phyloP scores from a whole-genome alignment of 2,113 vertebrate genomes.

The Antechinus flavipes region DNA sequence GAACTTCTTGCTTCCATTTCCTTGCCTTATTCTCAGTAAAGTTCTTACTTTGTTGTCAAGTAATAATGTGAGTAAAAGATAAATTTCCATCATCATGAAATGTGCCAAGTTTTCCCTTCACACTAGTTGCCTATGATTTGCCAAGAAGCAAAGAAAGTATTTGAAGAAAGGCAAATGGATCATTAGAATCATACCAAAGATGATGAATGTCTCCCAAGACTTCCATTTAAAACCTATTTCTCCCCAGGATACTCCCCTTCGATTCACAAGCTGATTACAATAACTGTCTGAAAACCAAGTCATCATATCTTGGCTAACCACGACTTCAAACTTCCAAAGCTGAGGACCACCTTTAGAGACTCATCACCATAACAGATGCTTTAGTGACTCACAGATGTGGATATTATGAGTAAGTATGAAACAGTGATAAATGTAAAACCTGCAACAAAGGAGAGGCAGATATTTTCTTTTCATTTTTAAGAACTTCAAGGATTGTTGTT shows the following conservation, averaged over 20 bases:
- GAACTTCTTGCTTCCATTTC: not conserved
- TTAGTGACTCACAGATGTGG: not conserved
- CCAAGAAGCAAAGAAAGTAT: constrained; percentile 5
- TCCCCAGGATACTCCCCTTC: not conserved
- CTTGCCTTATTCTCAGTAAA: not conserved
- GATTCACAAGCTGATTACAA: constrained; percentile 12
- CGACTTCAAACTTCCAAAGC: not conserved
- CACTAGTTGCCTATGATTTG: not conserved
- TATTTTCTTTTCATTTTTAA: constrained; percentile 22
- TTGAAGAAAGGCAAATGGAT: constrained; percentile 18
- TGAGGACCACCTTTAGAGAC: not conserved
- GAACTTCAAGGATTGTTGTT: constrained; percentile 1
- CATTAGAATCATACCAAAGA: constrained; percentile 9
- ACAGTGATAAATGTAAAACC: not conserved
- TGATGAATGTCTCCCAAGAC: not conserved
- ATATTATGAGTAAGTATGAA: constrained; percentile 13
- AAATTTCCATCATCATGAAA: not conserved
- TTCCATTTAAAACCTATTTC: not conserved
- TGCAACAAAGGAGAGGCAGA: constrained; percentile 15
- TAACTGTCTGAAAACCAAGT: not conserved
- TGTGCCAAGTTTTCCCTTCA: not conserved
- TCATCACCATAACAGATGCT: not conserved
- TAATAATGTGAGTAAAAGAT: not conserved
- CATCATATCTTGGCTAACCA: not conserved
- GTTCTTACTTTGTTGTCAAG: constrained; percentile 6